Evolutionary conservation across 2,113 vertebrate genomes (phyloP).

Genomic region (Datnioides undecimradiatus): DNA sequence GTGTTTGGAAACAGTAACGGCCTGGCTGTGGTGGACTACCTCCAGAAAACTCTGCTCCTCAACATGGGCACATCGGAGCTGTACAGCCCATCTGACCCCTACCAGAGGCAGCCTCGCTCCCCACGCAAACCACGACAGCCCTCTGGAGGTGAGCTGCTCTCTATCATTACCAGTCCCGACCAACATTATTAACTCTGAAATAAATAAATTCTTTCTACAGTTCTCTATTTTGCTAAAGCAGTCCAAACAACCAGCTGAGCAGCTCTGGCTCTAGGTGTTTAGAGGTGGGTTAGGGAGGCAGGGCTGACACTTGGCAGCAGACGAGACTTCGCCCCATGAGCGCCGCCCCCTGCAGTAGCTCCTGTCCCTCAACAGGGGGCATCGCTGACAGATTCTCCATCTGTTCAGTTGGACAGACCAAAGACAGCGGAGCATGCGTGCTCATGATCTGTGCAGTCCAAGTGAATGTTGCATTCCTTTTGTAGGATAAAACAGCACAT

Average conservation of each 20-base stretch:
- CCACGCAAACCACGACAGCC: slow-evolving; percentile 94
- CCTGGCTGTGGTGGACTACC: slow-evolving; percentile 96
- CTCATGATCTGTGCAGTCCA: background rate
- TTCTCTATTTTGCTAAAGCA: background rate
- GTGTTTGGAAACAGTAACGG: slow-evolving; percentile 97
- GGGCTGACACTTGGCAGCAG: slow-evolving; percentile 63
- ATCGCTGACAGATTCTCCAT: slow-evolving; percentile 64
- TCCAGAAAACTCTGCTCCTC: slow-evolving; percentile 95
- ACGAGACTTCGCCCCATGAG: slow-evolving; percentile 36
- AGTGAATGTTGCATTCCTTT: slow-evolving; percentile 27
- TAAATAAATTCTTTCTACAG: background rate
- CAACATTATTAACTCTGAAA: slow-evolving; percentile 7
- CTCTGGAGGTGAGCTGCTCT: slow-evolving; percentile 89
- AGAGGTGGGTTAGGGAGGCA: slow-evolving; percentile 23
- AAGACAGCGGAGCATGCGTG: slow-evolving; percentile 23
- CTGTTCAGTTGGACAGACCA: slow-evolving; percentile 67
- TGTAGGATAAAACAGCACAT: background rate
- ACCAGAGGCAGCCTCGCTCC: slow-evolving; percentile 92
- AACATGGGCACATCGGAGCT: slow-evolving; percentile 93
- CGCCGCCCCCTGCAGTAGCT: slow-evolving; percentile 67
- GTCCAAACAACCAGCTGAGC: background rate
- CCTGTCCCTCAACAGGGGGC: slow-evolving; percentile 71
- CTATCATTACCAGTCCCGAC: background rate
- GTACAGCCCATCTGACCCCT: slow-evolving; percentile 93
- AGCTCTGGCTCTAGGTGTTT: slow-evolving; percentile 1